Conservation (phyloP, 2,888 invertebrate species). For the Drosophila sordidapex region DNA sequence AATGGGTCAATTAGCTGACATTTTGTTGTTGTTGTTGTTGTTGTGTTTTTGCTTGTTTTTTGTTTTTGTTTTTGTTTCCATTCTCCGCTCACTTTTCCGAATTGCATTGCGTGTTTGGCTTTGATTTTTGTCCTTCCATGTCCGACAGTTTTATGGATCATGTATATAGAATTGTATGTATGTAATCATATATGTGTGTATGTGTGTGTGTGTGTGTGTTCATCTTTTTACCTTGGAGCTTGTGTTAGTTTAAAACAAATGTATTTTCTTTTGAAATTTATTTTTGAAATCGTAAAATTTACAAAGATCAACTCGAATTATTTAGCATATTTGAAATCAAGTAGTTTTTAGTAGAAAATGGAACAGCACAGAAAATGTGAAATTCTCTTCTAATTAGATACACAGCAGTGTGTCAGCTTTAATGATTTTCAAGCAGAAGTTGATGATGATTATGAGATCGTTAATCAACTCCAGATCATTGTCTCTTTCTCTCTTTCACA, state of each 20-base stretch:
- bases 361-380: neutral
- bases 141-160: conserved; percentile 42
- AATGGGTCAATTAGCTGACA: conserved; percentile 54
- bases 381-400: conserved; percentile 1
- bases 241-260: conserved; percentile 10
- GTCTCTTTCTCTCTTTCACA: conserved; percentile 15
- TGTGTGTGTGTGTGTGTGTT: neutral
- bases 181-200: neutral
- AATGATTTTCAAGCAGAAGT: conserved; percentile 22
- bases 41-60: neutral
- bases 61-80: conserved; percentile 23
- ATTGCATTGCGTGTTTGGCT: conserved; percentile 32
- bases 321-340: neutral
- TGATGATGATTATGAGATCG: conserved; percentile 6
- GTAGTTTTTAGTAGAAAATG: neutral
- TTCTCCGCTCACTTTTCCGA: conserved; percentile 42
- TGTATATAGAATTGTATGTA: neutral
- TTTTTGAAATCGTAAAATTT: neutral
- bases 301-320: neutral
- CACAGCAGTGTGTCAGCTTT: neutral
- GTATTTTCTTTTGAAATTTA: neutral
- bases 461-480: conserved; percentile 12
- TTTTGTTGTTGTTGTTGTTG: conserved; percentile 4
- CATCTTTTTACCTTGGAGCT: conserved; percentile 15
- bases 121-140: conserved; percentile 48